Conservation (phyloP, 2,113 vertebrate genomes). For the Mobula hypostoma region DNA sequence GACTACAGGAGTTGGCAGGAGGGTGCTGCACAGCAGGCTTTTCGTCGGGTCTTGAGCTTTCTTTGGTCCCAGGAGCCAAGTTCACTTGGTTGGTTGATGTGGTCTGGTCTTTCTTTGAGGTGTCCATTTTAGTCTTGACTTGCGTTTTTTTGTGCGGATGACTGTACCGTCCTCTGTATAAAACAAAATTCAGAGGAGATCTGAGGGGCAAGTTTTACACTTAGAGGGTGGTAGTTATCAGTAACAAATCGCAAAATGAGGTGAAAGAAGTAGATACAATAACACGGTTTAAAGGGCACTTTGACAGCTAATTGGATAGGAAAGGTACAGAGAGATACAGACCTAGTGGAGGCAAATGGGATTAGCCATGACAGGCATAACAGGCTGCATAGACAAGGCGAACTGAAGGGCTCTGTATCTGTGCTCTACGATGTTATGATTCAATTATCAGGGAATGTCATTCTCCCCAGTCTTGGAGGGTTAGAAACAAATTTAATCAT, state of each 20-base stretch:
- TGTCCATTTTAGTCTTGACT: conserved; percentile 68
- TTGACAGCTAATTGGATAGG: no score
- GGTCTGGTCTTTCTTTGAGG: conserved; percentile 85
- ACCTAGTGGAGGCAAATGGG: no score
- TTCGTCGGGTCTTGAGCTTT: conserved; percentile 59
- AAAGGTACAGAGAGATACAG: no score
- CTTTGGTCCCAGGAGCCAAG: conserved; percentile 53
- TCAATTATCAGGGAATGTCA: no score
- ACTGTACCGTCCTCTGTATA: conserved; percentile 59
- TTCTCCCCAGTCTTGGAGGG: not conserved
- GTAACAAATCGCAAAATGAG: no score
- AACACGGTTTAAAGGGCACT: no score
- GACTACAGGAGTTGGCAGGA: conserved; percentile 53
- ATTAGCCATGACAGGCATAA: no score
- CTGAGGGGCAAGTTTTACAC: conserved; percentile 27
- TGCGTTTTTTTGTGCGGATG: conserved; percentile 60
- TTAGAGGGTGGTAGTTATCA: not conserved
- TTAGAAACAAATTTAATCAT: not conserved
- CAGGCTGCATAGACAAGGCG: no score
- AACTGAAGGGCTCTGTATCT: no score
- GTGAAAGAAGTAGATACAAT: no score
- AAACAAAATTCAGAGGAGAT: not conserved
- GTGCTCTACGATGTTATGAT: no score
- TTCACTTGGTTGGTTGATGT: conserved; percentile 86
- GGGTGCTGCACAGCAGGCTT: conserved; percentile 58